phyloP scores from a whole-genome alignment of 2,113 vertebrate genomes.

The Todiramphus saurophagus region DNA sequence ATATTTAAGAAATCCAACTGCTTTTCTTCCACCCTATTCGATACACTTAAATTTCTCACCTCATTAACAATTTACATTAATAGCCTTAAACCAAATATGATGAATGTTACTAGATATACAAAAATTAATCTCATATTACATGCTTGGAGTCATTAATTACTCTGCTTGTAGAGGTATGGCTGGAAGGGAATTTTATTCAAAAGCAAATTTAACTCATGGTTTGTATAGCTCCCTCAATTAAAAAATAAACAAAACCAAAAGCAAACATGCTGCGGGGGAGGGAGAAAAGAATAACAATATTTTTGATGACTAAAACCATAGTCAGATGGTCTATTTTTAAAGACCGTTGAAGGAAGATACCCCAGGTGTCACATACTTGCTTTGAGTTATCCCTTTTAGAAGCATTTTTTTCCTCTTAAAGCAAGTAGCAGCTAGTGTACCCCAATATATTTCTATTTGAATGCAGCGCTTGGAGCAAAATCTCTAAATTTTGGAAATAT shows the following conservation, averaged over 20 bases:
- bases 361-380: background rate
- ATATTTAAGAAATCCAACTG: conserved; percentile 52
- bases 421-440: background rate
- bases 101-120: conserved; percentile 66
- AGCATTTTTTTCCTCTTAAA: background rate
- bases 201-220: conserved; percentile 34
- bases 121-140: conserved; percentile 70
- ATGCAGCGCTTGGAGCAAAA: background rate
- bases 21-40: conserved; percentile 32
- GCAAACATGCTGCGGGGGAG: background rate
- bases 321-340: background rate
- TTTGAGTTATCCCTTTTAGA: background rate
- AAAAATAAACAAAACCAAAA: background rate
- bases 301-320: background rate
- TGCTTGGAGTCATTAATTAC: conserved; percentile 59
- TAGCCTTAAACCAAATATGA: conserved; percentile 71
- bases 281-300: background rate
- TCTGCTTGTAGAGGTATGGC: conserved; percentile 36
- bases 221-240: background rate
- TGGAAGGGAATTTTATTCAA: conserved; percentile 44
- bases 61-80: conserved; percentile 72
- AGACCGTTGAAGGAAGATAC: background rate
- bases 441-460: background rate
- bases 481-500: background rate
- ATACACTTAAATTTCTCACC: conserved; percentile 53